Conservation (phyloP, 2,113 vertebrate genomes). For the Sinocyclocheilus grahami region DNA sequence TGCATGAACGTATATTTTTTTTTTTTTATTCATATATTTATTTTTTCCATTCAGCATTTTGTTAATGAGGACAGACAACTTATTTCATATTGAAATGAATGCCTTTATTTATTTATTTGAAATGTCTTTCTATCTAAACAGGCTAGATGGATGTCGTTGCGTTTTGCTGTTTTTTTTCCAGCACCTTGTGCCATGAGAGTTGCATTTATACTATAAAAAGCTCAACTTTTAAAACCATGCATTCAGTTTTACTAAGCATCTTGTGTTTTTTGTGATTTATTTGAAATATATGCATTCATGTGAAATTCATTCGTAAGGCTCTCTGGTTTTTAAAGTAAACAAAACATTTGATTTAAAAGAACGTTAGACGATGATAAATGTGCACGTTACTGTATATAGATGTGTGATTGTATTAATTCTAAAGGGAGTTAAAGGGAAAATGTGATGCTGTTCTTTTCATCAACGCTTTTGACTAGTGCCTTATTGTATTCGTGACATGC, state of each 20-base stretch:
- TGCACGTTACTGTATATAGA: neutral
- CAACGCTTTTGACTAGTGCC: constrained; percentile 43
- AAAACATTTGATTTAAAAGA: neutral
- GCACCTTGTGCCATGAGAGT: neutral
- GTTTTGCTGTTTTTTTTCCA: neutral
- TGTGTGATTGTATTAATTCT: constrained; percentile 19
- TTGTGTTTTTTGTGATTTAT: neutral
- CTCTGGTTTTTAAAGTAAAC: neutral
- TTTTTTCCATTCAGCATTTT: too few relatives aligned
- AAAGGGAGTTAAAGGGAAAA: constrained; percentile 19
- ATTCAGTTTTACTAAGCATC: neutral
- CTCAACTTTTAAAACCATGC: neutral
- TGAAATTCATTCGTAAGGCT: neutral
- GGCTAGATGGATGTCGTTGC: neutral
- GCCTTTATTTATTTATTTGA: too few relatives aligned
- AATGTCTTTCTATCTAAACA: neutral
- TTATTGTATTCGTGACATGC: constrained; percentile 52
- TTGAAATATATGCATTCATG: neutral
- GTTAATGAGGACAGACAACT: neutral
- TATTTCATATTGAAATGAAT: neutral
- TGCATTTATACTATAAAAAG: neutral
- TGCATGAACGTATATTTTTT: too few relatives aligned
- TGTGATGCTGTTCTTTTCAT: constrained; percentile 38
- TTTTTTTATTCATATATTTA: too few relatives aligned
- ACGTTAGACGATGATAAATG: neutral